phyloP scores from a whole-genome alignment of 2,113 vertebrate species.

The Leiothrix lutea region DNA sequence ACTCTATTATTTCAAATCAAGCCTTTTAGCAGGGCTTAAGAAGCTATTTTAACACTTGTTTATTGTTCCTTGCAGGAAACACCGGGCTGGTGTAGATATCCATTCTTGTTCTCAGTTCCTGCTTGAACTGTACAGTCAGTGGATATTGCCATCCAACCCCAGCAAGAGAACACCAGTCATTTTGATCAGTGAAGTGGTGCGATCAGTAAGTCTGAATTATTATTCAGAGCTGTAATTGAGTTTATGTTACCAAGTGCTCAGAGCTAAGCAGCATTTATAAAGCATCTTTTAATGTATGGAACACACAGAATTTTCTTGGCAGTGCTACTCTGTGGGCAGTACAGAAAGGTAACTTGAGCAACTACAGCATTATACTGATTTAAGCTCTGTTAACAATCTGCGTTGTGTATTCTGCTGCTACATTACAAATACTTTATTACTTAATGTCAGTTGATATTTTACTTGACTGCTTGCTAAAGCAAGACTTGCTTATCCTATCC shows the following conservation, averaged over 20 bases:
- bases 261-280: not conserved
- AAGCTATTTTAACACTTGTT: not conserved
- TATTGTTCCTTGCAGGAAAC: slow-evolving; percentile 80
- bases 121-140: slow-evolving; percentile 96
- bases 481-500: not conserved
- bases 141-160: slow-evolving; percentile 88
- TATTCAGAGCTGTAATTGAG: not conserved
- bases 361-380: not conserved
- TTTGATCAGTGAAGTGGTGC: slow-evolving; percentile 92
- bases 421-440: not conserved
- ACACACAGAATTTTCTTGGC: not conserved
- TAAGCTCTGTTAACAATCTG: not conserved
- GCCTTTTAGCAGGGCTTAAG: not conserved
- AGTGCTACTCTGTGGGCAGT: not conserved
- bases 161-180: slow-evolving; percentile 88
- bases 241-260: not conserved
- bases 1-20: not conserved
- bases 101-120: slow-evolving; percentile 98
- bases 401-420: not conserved
- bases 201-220: slow-evolving; percentile 83
- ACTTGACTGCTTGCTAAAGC: not conserved
- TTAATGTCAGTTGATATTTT: not conserved
- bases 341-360: not conserved
- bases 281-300: not conserved
- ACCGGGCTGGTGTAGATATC: slow-evolving; percentile 96